These are phyloP conservation scores for Trichoplusia ni DNA, from an alignment of 1,140 invertebrate genomes.

Conservation along the genomic window DNA sequence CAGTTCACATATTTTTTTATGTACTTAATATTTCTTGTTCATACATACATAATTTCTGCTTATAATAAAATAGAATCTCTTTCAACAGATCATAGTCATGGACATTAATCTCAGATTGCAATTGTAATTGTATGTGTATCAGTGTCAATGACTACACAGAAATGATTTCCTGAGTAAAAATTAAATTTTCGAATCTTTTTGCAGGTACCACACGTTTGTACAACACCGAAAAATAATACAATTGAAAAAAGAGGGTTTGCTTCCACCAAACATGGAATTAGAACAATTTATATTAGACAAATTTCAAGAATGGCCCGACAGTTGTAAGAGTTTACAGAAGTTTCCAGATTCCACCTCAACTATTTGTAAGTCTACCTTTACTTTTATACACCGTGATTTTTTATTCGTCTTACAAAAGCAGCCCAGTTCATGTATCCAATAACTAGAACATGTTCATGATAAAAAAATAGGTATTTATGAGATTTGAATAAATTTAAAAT, in stretches of 20 bases:
- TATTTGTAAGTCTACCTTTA: slow-evolving; percentile 76
- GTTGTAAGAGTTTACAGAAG: slow-evolving; percentile 44
- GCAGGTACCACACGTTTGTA: slow-evolving; percentile 71
- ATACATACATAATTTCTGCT: background rate
- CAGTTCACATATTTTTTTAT: too few relatives aligned
- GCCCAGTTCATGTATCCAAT: too few relatives aligned
- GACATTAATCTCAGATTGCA: too few relatives aligned
- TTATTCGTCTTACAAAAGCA: too few relatives aligned
- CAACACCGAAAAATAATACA: slow-evolving; percentile 59
- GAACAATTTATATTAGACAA: slow-evolving; percentile 60
- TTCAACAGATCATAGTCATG: too few relatives aligned
- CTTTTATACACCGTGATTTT: too few relatives aligned
- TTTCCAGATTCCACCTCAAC: slow-evolving; percentile 56
- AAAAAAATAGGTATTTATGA: too few relatives aligned
- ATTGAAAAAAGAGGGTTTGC: slow-evolving; percentile 64
- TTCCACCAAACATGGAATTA: slow-evolving; percentile 55
- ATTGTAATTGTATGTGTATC: background rate
- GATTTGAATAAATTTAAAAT: too few relatives aligned
- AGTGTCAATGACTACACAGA: too few relatives aligned
- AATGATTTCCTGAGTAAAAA: too few relatives aligned
- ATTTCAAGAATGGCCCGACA: slow-evolving; percentile 66
- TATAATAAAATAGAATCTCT: background rate
- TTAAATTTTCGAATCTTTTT: slow-evolving; percentile 36
- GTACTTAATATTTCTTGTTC: too few relatives aligned
- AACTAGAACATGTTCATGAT: too few relatives aligned